Base-by-base conservation (phyloP, 2,888 invertebrate genomes). In the Colletes collaris region DNA sequence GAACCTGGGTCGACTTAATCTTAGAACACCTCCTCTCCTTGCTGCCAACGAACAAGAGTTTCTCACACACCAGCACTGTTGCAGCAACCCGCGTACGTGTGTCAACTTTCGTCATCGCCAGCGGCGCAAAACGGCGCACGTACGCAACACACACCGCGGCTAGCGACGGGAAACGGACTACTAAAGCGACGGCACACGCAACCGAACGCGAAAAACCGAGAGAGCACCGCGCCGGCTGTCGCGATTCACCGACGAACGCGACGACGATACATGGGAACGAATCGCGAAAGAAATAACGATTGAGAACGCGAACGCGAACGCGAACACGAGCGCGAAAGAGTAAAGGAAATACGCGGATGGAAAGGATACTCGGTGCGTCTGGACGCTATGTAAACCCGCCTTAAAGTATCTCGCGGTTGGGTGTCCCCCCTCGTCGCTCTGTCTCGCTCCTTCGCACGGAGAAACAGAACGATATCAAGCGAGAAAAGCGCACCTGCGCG, bases 1-100 rank as follows among this genome's bases (percentile, higher is more conserved):
- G 49, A 82, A 82, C 89, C 83, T 82, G 84, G 82, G 75, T 79
- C 75, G 79, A 85, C 87, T 89, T 88, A 89, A 88, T 88, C 88
- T 88, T 88, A 86, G 89, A 86, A 83, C 81, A 81, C 68, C 72
- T 76, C 78, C 76, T 55, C 73, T 55, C 75, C 72, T 27, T 27
- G 70, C 67, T 76, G 75, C 59, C 82, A 73, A 69, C 73, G 50
- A 71, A 66, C 44, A 46, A 46, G 44, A 46, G 44, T 46, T 46
- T 46, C 44, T 46, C 44, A 46, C 44, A 46, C 44, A 46, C 44
- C 10, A 8, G 8, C 44, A 8, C 44, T 46, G 44, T 6, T 7
- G 6, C 40, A 27, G 27, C 27, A 27, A 4, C 40, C 40, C 35
- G 52, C 3, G 19, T 16, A 37, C 13, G 19, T 35, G 59, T 35